These are phyloP conservation scores for Centruroides vittatus DNA, from an alignment of 1,140 invertebrate species.

Conservation along the genomic window DNA sequence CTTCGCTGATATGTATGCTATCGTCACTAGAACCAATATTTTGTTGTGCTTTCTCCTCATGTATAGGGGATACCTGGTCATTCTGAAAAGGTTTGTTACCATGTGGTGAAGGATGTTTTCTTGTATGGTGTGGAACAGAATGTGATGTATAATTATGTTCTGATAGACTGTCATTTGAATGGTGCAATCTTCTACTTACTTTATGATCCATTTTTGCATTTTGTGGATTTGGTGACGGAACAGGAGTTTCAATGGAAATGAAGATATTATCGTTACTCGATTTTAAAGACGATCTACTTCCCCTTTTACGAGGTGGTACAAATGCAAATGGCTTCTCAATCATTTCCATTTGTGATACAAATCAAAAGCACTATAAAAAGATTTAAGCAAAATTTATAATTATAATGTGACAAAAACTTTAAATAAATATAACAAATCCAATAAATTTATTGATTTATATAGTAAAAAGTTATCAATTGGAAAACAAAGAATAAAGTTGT, in stretches of 20 bases:
- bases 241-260: no score
- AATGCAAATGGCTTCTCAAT: conserved; percentile 10
- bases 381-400: no score
- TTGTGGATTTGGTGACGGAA: background rate
- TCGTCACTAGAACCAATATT: background rate
- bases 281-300: conserved; percentile 8
- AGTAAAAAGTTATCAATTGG: no score
- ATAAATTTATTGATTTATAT: no score
- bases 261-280: conserved; percentile 8
- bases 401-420: no score
- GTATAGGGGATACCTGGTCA: background rate
- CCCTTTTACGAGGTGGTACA: conserved; percentile 13
- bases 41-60: background rate
- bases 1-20: conserved; percentile 11
- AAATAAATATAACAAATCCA: no score
- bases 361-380: no score
- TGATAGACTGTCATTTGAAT: background rate
- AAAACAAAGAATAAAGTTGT: no score
- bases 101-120: background rate
- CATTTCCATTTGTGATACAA: conserved; percentile 4
- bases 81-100: background rate
- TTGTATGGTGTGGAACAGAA: background rate
- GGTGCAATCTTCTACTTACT: conserved; percentile 9
- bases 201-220: conserved; percentile 9
- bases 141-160: background rate